Evolutionary conservation across 2,888 invertebrate genomes (phyloP), one percentile per base, ranked within the genome.

Genomic region (Drosophila falleni): DNA sequence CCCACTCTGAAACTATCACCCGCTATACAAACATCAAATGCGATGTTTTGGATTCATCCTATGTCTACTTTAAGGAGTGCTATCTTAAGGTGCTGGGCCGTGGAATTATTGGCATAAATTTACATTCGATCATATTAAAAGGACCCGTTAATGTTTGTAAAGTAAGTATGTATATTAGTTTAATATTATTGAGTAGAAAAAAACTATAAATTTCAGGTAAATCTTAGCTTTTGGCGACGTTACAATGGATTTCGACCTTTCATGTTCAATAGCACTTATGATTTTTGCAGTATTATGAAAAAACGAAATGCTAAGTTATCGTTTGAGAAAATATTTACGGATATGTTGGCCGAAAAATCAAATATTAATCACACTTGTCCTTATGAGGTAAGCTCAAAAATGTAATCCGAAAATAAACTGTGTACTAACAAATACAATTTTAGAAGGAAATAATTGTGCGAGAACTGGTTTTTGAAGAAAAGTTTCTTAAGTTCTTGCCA

Each of bases 341-440:
- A 55, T 4, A 5, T n/a, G 0, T 0, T 73, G 0, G 0, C 2
- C 0, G n/a, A 29, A 0, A 9, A 0, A 0, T 58, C 77, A 0
- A 77, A 77, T 44, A 0, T 77, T 0, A 77, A 77, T 51, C 77
- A 77, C 19, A 23, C 62, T 4, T 77, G 77, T 5, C 77, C 77
- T 0, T 77, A 73, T 37, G 44, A 58, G 1, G 77, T 77, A 29
- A 46, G 53, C 46, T 4, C n/a, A 0, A n/a, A n/a, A n/a, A n/a
- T n/a, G n/a, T n/a, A n/a, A n/a, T n/a, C n/a, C n/a, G n/a, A n/a
- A n/a, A n/a, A n/a, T n/a, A n/a, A n/a, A n/a, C n/a, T n/a, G n/a
- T n/a, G n/a, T n/a, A n/a, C n/a, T n/a, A 16, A 13, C 5, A 19
- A 41, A 1, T 5, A 5, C 2, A 15, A 5, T 62, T 58, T 16